These are phyloP conservation scores for Tympanuchus pallidicinctus DNA, from an alignment of 2,113 vertebrate genomes.

Conservation along the genomic window DNA sequence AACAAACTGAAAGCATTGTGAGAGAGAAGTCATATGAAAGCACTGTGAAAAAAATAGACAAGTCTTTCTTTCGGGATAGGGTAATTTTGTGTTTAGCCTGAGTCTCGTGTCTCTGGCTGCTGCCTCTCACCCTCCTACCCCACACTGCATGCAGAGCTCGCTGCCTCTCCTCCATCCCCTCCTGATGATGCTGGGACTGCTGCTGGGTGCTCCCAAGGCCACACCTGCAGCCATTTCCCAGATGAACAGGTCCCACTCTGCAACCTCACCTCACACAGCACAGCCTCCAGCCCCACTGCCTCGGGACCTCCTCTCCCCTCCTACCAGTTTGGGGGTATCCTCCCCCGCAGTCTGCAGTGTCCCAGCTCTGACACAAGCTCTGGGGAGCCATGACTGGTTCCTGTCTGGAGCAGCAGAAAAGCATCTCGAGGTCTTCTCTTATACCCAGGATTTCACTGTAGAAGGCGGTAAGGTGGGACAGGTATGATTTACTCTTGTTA, in stretches of 20 bases:
- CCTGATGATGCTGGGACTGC: too few species aligned
- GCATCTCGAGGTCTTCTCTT: background rate
- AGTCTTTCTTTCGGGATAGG: background rate
- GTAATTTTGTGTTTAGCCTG: background rate
- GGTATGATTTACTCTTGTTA: background rate
- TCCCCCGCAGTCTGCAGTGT: background rate
- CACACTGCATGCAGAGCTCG: background rate
- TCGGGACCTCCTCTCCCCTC: background rate
- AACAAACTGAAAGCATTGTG: background rate
- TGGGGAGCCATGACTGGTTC: accelerated
- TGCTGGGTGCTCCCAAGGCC: background rate
- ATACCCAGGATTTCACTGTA: accelerated
- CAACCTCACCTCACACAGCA: background rate
- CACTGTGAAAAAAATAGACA: background rate
- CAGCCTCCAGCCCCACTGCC: background rate
- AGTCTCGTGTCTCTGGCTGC: background rate
- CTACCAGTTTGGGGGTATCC: background rate
- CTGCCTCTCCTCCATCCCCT: too few species aligned
- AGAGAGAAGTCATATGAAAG: background rate
- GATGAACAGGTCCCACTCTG: background rate
- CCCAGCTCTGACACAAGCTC: background rate
- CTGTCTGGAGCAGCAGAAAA: background rate
- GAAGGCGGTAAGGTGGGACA: background rate
- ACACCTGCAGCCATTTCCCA: background rate
- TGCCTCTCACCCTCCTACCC: background rate